phyloP scores from a whole-genome alignment of 2,888 invertebrate genomes.

The Temnothorax ravouxi region DNA sequence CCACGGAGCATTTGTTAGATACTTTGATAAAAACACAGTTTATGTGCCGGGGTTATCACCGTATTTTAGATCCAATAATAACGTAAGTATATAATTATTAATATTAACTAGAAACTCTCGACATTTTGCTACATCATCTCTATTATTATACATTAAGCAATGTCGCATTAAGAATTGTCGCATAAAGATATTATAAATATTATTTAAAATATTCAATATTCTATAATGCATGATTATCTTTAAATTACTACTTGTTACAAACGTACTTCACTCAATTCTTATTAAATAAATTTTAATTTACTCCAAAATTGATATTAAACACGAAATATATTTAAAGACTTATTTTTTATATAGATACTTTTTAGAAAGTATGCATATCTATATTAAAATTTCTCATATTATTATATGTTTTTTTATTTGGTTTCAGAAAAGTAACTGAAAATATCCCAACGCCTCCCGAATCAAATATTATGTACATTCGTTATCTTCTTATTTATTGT shows the following conservation, averaged over 20 bases:
- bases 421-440: conserved; percentile 82
- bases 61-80: conserved; percentile 83
- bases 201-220: neutral
- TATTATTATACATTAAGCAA: conserved; percentile 4
- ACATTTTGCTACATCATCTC: conserved; percentile 9
- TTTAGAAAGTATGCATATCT: neutral
- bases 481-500: conserved; percentile 83
- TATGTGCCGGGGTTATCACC: conserved; percentile 79
- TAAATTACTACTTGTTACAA: neutral
- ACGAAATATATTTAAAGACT: neutral
- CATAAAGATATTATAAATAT: neutral
- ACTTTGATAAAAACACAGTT: conserved; percentile 83
- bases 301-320: conserved; percentile 6
- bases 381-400: conserved; percentile 3
- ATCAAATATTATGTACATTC: conserved; percentile 80
- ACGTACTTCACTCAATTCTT: neutral
- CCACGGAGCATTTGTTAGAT: conserved; percentile 82
- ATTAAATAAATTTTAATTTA: conserved; percentile 8
- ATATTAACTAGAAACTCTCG: neutral
- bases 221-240: neutral
- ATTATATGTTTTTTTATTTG: conserved; percentile 44
- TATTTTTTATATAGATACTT: conserved; percentile 9
- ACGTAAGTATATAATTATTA: conserved; percentile 79
- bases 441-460: conserved; percentile 79
- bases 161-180: neutral